Base-by-base conservation (phyloP, 1,140 invertebrate species). In the Lepidotrigona ventralis region DNA sequence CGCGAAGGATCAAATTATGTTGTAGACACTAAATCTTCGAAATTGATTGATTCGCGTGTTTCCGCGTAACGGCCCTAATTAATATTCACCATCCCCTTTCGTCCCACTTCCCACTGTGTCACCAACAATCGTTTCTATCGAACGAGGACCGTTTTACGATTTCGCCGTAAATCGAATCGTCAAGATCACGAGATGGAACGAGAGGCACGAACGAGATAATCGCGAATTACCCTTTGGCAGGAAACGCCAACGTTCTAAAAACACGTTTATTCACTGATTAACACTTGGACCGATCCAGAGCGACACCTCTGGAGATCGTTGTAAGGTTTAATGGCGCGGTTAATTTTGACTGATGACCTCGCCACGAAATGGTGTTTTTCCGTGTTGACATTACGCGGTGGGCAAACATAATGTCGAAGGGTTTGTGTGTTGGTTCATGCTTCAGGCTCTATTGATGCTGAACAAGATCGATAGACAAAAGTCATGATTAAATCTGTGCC, bases 211-310 rank as follows among this genome's bases (percentile, higher is more conserved):
- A 79, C 51, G 60, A 71, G 23, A 11, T 39, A 60, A 51, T 71
- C 51, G n/a, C 39, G 78, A 33, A 79, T 60, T 63, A 19, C 23
- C n/a, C 15, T 15, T 1, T 23, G 56, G 29, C 54, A 17, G n/a
- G 26, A 46, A 60, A 29, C 39, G 29, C 51, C n/a, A n/a, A n/a
- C 79, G 51, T 74, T 77, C 39, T 46, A 68, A 58, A 58, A 77
- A 58, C 15, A 23, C 33, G 29, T 72, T 69, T 56, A 77, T 70
- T 39, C 14, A 8, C 21, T 74, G 77, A 70, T 82, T 82, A 82
- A 82, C 81, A 78, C 81, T 60, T 29, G 60, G 17, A 26, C 60
- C 54, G 8, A 19, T 66, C 29, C 14, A 33, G 33, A 33, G 33
- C 33, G 33, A 33, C 33, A 33, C 33, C 33, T 33, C 33, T 33